Evolutionary conservation across 2,888 invertebrate genomes (phyloP), one percentile per base, ranked within the genome.

Genomic region (Agriopis aurantiaria): DNA sequence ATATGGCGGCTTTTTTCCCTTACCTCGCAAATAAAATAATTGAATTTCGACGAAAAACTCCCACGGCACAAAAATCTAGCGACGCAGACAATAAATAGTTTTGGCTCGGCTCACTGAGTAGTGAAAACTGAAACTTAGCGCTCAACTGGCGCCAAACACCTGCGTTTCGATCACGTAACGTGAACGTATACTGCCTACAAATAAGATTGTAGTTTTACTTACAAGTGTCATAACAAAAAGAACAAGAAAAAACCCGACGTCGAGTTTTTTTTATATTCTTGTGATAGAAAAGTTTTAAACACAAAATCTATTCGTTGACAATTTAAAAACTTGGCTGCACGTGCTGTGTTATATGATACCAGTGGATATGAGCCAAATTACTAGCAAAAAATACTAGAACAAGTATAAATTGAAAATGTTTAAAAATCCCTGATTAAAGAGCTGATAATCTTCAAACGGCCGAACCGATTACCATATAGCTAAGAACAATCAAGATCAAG

Each of bases 71-170:
- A 71, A 59, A 71, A 51, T 58, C 56, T 57, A 59, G 55, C 65
- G 62, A 73, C 64, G 56, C 72, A 71, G 64, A 74, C 72, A 73
- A 77, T 76, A 78, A 75, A 76, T 80, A 75, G 78, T 82, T 82
- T 84, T 86, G 85, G 86, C 84, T 84, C 80, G 75, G 72, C 72
- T 75, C 73, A 85, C 90, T 88, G 88, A 87, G 79, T 86, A 86
- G 84, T 80, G 81, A 79, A 79, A 83, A 80, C 83, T 82, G 77
- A 78, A 79, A 78, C 79, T 81, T 80, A 81, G 33, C 74, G 80
- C 80, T 82, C 85, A 85, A 82, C 83, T 84, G 84, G 76, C 80
- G 82, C 82, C 85, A 83, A 82, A 84, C 91, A 90, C 88, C 90
- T 90, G 88, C 75, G 85, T 77, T 78, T 75, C 75, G 80, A 80